Base-by-base conservation (phyloP, 2,888 invertebrate species). In the Nymphalis c-album region DNA sequence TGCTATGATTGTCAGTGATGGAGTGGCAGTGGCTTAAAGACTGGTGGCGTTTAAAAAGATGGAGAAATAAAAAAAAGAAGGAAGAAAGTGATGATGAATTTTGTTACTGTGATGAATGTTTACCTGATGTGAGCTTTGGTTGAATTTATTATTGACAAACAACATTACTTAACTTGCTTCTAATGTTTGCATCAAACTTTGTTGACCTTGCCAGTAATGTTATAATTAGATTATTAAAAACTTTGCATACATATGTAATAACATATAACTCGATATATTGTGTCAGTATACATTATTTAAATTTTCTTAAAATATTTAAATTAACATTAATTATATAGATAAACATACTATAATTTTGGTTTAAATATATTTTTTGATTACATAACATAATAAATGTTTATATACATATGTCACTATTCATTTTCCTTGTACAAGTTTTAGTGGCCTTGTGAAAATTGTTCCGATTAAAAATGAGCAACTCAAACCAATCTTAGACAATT, bases 1-100 rank as follows among this genome's bases (percentile, higher is more conserved):
- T 83, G 76, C 71, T 75, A 72, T 71, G 73, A 77, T 80, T 76
- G 78, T 76, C 69, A 73, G 78, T 79, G 80, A 95, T 96, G 95
- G 96, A 96, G 92, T 96, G 96, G 95, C 94, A 95, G 78, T 95
- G 96, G 95, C 90, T 95, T 80, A 95, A 95, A 87, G 95, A 96
- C 87, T 96, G 96, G 96, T 96, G 96, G 96, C 93, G 96, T 71
- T 91, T 96, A 70, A 96, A 95, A 87, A 94, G 93, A 83, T 94
- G 95, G 92, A 94, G 94, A 76, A 94, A 91, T 82, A 92, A 88
- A 79, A 93, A 94, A 82, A 87, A 88, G 77, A 91, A 87, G 79
- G 88, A 86, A 74, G 88, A 88, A 77, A 87, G 80, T 83, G 93
- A 92, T 81, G 95, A 95, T 87, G 94, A 95, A 80, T 93, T 95